Conservation (phyloP, 2,888 invertebrate genomes). For the Zelleria hepariella region DNA sequence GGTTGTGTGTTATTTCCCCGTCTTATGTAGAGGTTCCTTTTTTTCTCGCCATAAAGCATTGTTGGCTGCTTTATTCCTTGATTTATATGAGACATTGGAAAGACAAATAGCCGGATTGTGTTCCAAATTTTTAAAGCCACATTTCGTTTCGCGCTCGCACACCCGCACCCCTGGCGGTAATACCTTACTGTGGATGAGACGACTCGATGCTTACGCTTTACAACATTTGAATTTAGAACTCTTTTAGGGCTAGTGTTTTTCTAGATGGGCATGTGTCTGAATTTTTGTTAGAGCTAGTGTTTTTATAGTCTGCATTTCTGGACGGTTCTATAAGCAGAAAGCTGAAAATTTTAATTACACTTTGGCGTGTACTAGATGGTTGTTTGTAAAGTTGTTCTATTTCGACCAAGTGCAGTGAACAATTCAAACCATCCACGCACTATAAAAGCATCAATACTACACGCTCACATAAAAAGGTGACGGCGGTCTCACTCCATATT, state of each 20-base stretch:
- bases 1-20: slow-evolving; percentile 66
- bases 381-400: too few relatives aligned
- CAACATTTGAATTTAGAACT: not conserved
- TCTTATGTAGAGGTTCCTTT: slow-evolving; percentile 67
- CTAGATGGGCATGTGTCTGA: too few relatives aligned
- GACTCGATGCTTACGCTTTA: slow-evolving; percentile 36
- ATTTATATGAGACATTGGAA: slow-evolving; percentile 81
- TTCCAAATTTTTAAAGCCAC: slow-evolving; percentile 85
- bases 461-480: slow-evolving; percentile 13
- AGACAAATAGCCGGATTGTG: slow-evolving; percentile 85
- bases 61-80: slow-evolving; percentile 76
- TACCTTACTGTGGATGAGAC: slow-evolving; percentile 38
- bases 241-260: not conserved
- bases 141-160: slow-evolving; percentile 75
- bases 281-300: too few relatives aligned
- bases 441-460: slow-evolving; percentile 27
- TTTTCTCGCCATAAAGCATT: slow-evolving; percentile 72
- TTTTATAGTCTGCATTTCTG: too few relatives aligned
- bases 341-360: too few relatives aligned
- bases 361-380: too few relatives aligned
- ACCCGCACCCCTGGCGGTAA: slow-evolving; percentile 58
- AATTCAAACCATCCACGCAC: not conserved
- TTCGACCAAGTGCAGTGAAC: too few relatives aligned
- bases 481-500: slow-evolving; percentile 34
- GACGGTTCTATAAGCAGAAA: too few relatives aligned